Conservation (phyloP, 2,113 vertebrate genomes). For the Rissa tridactyla region DNA sequence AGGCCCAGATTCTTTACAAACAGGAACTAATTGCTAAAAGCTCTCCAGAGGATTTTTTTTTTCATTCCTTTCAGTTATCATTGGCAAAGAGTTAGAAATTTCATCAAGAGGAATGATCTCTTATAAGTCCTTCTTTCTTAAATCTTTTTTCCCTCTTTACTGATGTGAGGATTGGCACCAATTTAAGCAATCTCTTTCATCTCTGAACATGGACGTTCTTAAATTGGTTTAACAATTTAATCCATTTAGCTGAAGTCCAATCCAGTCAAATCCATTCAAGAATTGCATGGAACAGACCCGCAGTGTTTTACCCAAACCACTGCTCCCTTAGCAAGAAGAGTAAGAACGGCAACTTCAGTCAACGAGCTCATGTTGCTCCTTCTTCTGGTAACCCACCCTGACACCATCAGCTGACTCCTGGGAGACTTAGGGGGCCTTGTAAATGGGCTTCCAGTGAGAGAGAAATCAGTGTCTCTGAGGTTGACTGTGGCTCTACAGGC, state of each 20-base stretch:
- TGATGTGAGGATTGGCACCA: conserved; percentile 56
- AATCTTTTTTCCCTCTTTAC: conserved; percentile 21
- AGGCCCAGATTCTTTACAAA: conserved; percentile 30
- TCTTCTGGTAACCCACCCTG: background rate
- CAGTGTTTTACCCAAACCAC: conserved; percentile 33
- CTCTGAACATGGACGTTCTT: conserved; percentile 19
- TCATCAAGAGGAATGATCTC: conserved; percentile 50
- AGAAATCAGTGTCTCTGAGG: background rate
- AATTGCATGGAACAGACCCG: conserved; percentile 42
- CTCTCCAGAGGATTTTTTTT: conserved; percentile 10
- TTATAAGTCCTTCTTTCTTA: conserved; percentile 48
- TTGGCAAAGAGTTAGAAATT: conserved; percentile 58
- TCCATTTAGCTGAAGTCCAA: conserved; percentile 54
- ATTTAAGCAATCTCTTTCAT: conserved; percentile 50
- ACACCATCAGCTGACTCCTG: background rate
- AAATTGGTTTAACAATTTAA: conserved; percentile 64
- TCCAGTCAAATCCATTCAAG: conserved; percentile 47
- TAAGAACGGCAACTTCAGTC: background rate
- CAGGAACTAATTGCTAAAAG: conserved; percentile 57
- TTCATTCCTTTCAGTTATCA: conserved; percentile 54
- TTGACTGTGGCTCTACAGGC: background rate
- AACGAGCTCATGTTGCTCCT: background rate
- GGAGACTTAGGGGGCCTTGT: background rate
- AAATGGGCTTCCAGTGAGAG: background rate
- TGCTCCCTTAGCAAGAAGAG: background rate